These are phyloP conservation scores for Oxytorus armatus DNA, from an alignment of 2,888 invertebrate species.

Conservation along the genomic window DNA sequence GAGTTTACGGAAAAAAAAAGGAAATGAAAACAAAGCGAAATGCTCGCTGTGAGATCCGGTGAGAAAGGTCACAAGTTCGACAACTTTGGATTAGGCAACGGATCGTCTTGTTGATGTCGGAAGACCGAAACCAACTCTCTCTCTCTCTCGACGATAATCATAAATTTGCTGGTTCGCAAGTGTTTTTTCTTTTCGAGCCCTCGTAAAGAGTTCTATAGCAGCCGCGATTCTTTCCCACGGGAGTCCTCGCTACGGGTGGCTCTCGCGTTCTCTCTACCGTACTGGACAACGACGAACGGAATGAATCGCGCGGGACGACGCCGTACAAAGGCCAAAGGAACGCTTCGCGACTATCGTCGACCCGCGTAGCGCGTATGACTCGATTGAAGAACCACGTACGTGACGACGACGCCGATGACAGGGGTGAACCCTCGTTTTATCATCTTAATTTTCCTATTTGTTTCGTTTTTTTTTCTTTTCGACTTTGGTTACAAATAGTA, in stretches of 20 bases:
- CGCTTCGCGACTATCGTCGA: constrained; percentile 65
- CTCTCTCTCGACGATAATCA: constrained; percentile 49
- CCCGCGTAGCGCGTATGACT: too few relatives aligned
- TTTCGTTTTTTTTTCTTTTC: neutral
- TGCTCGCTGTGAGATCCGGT: constrained; percentile 55
- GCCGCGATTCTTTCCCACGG: constrained; percentile 60
- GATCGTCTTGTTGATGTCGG: constrained; percentile 65
- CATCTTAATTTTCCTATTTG: constrained; percentile 2
- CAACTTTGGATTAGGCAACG: constrained; percentile 64
- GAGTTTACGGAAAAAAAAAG: constrained; percentile 36
- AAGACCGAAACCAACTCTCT: constrained; percentile 31
- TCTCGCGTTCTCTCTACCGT: constrained; percentile 13
- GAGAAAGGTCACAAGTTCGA: constrained; percentile 64
- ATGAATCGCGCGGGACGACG: constrained; percentile 69
- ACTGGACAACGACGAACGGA: constrained; percentile 57
- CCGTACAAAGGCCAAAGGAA: constrained; percentile 41
- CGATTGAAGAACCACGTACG: too few relatives aligned
- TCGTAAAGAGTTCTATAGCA: constrained; percentile 51
- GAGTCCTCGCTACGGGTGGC: constrained; percentile 34
- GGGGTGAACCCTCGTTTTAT: constrained; percentile 10
- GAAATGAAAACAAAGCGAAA: constrained; percentile 53
- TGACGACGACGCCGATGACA: constrained; percentile 33
- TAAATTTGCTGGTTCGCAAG: constrained; percentile 63
- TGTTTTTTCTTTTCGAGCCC: constrained; percentile 65
- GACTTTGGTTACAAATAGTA: neutral